A percentile compares a stretch with the other conserved stretches of the same genome.
phyloP scores from a whole-genome alignment of 53 echinoderm and acorn worm species.

The Echinarachnius parma region DNA sequence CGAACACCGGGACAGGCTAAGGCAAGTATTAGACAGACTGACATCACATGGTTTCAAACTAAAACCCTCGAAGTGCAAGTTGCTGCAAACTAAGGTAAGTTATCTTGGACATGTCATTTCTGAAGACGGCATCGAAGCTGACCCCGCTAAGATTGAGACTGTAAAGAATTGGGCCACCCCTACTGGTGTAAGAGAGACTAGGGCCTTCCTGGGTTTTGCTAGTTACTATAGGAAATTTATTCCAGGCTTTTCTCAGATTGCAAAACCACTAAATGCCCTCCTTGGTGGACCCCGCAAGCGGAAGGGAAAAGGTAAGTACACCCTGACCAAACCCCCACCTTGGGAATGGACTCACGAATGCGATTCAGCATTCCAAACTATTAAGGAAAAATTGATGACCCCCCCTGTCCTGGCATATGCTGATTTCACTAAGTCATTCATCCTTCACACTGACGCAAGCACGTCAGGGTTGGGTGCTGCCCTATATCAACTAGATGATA shows the following conservation, averaged over 20 bases:
- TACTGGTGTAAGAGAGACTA: background rate
- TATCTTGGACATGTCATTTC: slow-evolving; percentile 43
- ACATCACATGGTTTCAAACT: slow-evolving; percentile 15
- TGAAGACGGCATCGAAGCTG: slow-evolving; percentile 13
- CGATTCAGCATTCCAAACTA: slow-evolving; percentile 27
- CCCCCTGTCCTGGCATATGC: slow-evolving; percentile 43
- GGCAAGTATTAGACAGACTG: slow-evolving; percentile 4
- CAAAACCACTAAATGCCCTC: background rate
- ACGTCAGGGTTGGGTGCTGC: slow-evolving; percentile 34
- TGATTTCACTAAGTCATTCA: background rate
- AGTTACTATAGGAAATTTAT: slow-evolving; percentile 22
- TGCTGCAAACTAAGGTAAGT: background rate
- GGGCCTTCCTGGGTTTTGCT: slow-evolving; percentile 23
- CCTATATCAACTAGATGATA: slow-evolving; percentile 15
- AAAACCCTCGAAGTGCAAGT: slow-evolving; percentile 27
- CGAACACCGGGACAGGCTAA: slow-evolving; percentile 21
- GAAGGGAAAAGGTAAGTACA: background rate
- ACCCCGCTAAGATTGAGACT: slow-evolving; percentile 13
- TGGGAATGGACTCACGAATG: slow-evolving; percentile 31
- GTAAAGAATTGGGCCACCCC: slow-evolving; percentile 2
- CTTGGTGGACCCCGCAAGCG: background rate
- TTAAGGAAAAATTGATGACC: slow-evolving; percentile 14
- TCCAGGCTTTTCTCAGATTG: background rate
- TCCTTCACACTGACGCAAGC: slow-evolving; percentile 38
- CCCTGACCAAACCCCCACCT: slow-evolving; percentile 2